Percentiles rank a stretch among this genome's conserved stretches.
phyloP scores from a whole-genome alignment of 2,113 vertebrate genomes.

The Myxocyprinus asiaticus region DNA sequence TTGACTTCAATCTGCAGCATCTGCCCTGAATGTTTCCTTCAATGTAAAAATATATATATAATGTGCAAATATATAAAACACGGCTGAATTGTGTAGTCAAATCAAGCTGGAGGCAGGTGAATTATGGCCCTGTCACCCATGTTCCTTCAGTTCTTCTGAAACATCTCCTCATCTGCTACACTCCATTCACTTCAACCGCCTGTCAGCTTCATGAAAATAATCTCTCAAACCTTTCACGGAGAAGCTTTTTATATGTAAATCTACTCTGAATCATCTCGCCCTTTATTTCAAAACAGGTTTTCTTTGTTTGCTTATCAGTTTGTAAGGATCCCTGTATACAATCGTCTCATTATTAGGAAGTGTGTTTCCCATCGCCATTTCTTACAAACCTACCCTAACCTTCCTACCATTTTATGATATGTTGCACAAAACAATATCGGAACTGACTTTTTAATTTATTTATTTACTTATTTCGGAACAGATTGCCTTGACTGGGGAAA shows the following conservation, averaged over 20 bases:
- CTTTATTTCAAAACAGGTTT: constrained; percentile 4
- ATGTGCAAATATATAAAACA: neutral
- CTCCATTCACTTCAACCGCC: neutral
- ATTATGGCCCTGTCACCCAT: constrained; percentile 13
- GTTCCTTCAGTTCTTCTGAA: neutral
- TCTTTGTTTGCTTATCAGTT: constrained; percentile 21
- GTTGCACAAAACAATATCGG: too few relatives aligned
- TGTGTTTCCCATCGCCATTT: neutral
- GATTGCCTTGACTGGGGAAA: neutral
- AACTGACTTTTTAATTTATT: too few relatives aligned
- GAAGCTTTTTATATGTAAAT: constrained; percentile 41
- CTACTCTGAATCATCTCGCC: constrained; percentile 15
- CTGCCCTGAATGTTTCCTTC: constrained; percentile 7
- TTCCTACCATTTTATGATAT: too few relatives aligned
- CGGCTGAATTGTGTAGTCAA: neutral
- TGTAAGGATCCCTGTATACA: neutral
- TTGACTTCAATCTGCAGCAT: constrained; percentile 6
- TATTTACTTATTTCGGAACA: neutral
- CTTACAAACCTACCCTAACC: too few relatives aligned
- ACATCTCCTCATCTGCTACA: neutral
- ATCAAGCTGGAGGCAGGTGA: constrained; percentile 24
- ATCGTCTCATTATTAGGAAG: neutral
- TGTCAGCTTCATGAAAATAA: constrained; percentile 32
- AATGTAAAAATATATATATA: constrained; percentile 7
- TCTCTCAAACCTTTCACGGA: constrained; percentile 16